Base-by-base conservation (phyloP, 2,888 invertebrate species). In the Tipula lateralis region DNA sequence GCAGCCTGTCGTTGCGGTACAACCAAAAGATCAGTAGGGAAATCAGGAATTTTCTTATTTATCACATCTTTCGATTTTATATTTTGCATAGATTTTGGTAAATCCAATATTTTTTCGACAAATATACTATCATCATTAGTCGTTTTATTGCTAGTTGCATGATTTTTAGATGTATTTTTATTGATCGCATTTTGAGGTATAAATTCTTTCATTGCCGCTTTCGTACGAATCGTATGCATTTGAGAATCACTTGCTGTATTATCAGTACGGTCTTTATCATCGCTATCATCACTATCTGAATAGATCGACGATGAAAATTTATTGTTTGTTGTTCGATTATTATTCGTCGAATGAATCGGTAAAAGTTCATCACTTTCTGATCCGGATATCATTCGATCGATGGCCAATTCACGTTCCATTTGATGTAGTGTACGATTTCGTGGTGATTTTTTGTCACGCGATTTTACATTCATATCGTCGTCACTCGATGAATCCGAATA, bases 1-100 rank as follows among this genome's bases (percentile, higher is more conserved):
- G 97, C 97, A 32, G 97, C 97, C 90, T 96, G 96, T 84, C 97
- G 91, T 88, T 97, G 97, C 1, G 97, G 97, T 80, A 97, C 97
- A 86, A 97, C 96, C 66, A 90, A 85, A 84, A 96, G 91, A 90
- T 96, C 95, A 0, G 95, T 94, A n/a, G 95, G 93, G 87, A 93
- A 91, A 85, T 92, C 92, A 82, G 86, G 86, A 85, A 86, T 87
- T 66, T 86, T 86, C 66, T 86, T 84, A 0, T 87, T 85, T 84
- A 88, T 89, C 2, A 90, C 90, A 44, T 85, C 82, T 30, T 84
- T 84, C 16, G 36, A 50, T 24, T 84, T 84, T 29, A 29, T 84
- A 83, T 7, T 39, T 66, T 66, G 66, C 9, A 66, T 24, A 66
- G 66, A 66, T 30, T 85, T 86, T 0, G 85, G 84, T 24, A 83